Conservation (phyloP, 2,797 vertebrate genomes). For the Lepus townsendii region DNA sequence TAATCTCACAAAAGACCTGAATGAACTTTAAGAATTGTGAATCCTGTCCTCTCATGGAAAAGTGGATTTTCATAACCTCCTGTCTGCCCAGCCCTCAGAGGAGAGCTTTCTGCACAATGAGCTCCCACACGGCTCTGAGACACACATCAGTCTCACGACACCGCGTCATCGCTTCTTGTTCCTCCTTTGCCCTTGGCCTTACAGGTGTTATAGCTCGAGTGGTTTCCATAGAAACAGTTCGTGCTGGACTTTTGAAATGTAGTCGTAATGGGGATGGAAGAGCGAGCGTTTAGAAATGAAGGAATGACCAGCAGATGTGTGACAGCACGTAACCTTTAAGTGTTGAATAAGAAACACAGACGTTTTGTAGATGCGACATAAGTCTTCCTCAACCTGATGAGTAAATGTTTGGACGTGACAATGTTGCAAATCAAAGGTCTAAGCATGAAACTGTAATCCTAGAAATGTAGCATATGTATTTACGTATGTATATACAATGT, state of each 20-base stretch:
- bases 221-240: slow-evolving; percentile 87
- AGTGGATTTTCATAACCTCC: slow-evolving; percentile 73
- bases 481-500: neutral
- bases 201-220: slow-evolving; percentile 80
- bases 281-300: slow-evolving; percentile 66
- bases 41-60: slow-evolving; percentile 75
- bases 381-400: slow-evolving; percentile 57
- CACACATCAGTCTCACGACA: slow-evolving; percentile 77
- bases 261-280: slow-evolving; percentile 64
- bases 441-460: slow-evolving; percentile 60
- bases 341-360: neutral
- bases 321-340: slow-evolving; percentile 16
- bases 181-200: slow-evolving; percentile 79
- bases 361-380: neutral
- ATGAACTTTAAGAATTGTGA: slow-evolving; percentile 70
- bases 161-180: slow-evolving; percentile 77
- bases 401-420: slow-evolving; percentile 51
- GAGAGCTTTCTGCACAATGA: slow-evolving; percentile 48
- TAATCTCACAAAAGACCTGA: slow-evolving; percentile 53
- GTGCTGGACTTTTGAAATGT: slow-evolving; percentile 79
- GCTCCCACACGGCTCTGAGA: slow-evolving; percentile 70
- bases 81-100: slow-evolving; percentile 54
- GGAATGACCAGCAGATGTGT: slow-evolving; percentile 69
- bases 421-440: slow-evolving; percentile 47
- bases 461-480: neutral